Percentiles rank a stretch among this genome's conserved stretches.
These are phyloP conservation scores for Notechis scutatus DNA, from an alignment of 2,113 vertebrate species.

Conservation along the genomic window DNA sequence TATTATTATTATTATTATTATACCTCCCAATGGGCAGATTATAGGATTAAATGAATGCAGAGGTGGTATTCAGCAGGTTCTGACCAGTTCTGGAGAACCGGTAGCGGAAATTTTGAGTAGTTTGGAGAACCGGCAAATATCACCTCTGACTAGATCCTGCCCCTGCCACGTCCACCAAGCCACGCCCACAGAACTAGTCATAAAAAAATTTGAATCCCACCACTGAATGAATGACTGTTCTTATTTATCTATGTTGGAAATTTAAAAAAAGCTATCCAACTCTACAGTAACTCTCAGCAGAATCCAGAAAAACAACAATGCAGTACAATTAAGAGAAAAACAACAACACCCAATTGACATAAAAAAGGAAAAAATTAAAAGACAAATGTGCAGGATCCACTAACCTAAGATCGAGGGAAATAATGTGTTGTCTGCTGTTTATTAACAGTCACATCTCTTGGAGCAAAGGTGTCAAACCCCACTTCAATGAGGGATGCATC, in stretches of 20 bases:
- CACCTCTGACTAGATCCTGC: too few species aligned
- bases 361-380: background rate
- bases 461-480: background rate
- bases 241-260: background rate
- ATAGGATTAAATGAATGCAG: background rate
- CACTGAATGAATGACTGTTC: background rate
- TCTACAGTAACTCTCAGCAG: background rate
- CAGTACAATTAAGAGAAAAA: background rate
- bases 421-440: background rate
- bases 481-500: too few species aligned
- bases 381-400: background rate
- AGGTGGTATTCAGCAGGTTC: too few species aligned
- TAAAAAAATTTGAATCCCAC: too few species aligned
- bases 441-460: background rate
- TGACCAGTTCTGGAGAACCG: too few species aligned
- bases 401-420: background rate
- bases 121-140: too few species aligned
- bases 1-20: background rate
- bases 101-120: too few species aligned
- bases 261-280: background rate
- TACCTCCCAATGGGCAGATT: background rate
- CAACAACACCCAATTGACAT: background rate
- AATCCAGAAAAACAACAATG: background rate
- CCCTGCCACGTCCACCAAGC: too few species aligned
- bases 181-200: too few species aligned